Base-by-base conservation (phyloP, 2,888 invertebrate genomes). In the Lacanobia oleracea region DNA sequence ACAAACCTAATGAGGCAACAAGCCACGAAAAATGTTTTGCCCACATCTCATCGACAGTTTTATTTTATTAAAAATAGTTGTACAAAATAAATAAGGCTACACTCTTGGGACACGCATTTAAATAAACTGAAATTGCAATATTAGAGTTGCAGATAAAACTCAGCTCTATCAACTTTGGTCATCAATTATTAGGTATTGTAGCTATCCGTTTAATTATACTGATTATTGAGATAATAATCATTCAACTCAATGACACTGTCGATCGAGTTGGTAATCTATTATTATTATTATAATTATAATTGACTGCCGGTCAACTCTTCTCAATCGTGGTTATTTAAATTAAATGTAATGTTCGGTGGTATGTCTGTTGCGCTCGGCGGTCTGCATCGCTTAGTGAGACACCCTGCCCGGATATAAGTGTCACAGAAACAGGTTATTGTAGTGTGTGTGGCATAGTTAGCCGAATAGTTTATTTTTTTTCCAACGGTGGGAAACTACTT, bases 1-100 rank as follows among this genome's bases (percentile, higher is more conserved):
- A 33, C 78, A 33, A 66, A 78, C 78, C 82, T 82, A 78, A 50
- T 33, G 14, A 5, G 18, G 40, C 50, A 23, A 43, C 27, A 2
- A 82, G n/a, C 40, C 40, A 27, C 16, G 23, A 16, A 8, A 68
- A 45, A 61, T 48, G 18, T 45, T 45, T 68, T 51, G 37, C 57
- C n/a, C 12, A 40, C 57, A 57, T 57, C 37, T 10, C 7, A 1
- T n/a, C 4, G 4, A 8, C 16, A 54, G 14, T 27, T 4, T 27
- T 27, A 9, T 54, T 33, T 21, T 0, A 8, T 27, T 14, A 21
- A 53, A 53, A 70, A 78, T 59, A 18, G 8, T 27, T 56, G 0
- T 16, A 16, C 18, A 14, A 51, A 62, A 56, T 51, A 40, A 66
- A 66, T 33, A 23, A 21, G 12, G 12, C 16, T 40, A 53, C 63